Evolutionary conservation across 1,140 invertebrate species (phyloP), one percentile per base, ranked within the genome.

Genomic region (Adoxophyes honmai): DNA sequence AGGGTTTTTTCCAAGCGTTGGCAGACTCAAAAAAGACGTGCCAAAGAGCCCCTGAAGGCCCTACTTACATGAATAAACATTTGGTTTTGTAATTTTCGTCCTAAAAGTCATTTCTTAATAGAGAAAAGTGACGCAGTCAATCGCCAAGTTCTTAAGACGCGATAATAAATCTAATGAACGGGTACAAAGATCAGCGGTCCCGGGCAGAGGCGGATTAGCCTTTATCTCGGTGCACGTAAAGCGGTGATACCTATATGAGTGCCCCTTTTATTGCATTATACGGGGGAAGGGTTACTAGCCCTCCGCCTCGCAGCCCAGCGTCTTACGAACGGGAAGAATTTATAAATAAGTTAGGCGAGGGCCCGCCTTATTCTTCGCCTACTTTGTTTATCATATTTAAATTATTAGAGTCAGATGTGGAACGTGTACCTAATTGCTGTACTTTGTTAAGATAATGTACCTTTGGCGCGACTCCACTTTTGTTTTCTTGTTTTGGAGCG

Each of bases 361-460:
- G 70, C 75, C 69, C 77, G 73, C 84, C 79, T 77, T 78, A 85
- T 85, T 86, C 81, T 85, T 79, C 74, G 76, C 68, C 71, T 73
- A 76, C 78, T 80, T 78, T 86, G 86, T 88, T 88, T 88, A 88
- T 88, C 86, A 88, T 88, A 88, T 88, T 88, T 87, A 88, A 87
- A 88, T 88, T 88, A 88, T 86, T 86, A 79, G 82, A 88, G 84
- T 87, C 78, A 87, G 84, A 88, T 87, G 84, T 88, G 76, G 84
- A 88, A 88, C 84, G 84, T 88, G 86, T 88, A 87, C 84, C 81
- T 88, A 88, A 88, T 88, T 88, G 86, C 86, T 78, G 78, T 87
- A 87, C 86, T 88, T 88, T 88, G 82, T 86, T 85, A 85, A 88
- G 86, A 87, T 88, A 88, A 88, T 88, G 86, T 88, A 88, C 86